A percentile compares a stretch with the other conserved stretches of the same genome.
Conservation (phyloP, 2,113 vertebrate genomes). For the Gavialis gangeticus region DNA sequence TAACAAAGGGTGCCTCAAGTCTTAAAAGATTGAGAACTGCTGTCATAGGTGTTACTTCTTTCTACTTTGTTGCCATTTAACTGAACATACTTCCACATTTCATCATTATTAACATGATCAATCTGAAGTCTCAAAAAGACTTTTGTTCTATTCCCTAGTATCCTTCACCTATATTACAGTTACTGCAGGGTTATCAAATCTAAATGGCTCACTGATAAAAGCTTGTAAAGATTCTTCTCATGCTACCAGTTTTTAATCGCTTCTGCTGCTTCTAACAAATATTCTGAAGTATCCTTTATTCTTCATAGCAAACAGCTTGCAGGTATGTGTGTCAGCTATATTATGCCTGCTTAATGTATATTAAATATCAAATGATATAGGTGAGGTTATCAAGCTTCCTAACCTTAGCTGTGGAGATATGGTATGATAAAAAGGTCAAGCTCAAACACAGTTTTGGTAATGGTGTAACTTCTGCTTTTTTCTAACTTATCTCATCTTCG, state of each 20-base stretch:
- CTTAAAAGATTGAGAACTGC: too few species aligned
- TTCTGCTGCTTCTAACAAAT: neutral
- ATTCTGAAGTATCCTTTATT: neutral
- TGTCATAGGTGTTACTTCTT: neutral
- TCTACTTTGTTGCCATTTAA: neutral
- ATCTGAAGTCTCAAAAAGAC: neutral
- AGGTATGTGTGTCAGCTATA: neutral
- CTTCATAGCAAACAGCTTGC: neutral
- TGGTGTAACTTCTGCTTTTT: neutral
- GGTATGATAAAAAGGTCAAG: neutral
- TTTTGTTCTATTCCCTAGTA: neutral
- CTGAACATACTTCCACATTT: neutral
- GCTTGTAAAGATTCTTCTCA: neutral
- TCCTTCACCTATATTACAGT: neutral
- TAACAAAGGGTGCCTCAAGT: too few species aligned
- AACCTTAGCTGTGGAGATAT: neutral
- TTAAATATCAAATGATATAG: neutral
- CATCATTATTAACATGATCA: neutral
- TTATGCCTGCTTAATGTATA: neutral
- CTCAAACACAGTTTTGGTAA: fast-evolving
- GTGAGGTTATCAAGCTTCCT: neutral
- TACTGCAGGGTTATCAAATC: neutral
- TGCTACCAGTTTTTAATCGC: neutral
- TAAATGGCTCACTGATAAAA: neutral
- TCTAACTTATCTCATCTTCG: neutral